Percentiles rank a stretch among this genome's conserved stretches.
Conservation (phyloP, 2,888 invertebrate species). For the Chrysolina oricalcia region DNA sequence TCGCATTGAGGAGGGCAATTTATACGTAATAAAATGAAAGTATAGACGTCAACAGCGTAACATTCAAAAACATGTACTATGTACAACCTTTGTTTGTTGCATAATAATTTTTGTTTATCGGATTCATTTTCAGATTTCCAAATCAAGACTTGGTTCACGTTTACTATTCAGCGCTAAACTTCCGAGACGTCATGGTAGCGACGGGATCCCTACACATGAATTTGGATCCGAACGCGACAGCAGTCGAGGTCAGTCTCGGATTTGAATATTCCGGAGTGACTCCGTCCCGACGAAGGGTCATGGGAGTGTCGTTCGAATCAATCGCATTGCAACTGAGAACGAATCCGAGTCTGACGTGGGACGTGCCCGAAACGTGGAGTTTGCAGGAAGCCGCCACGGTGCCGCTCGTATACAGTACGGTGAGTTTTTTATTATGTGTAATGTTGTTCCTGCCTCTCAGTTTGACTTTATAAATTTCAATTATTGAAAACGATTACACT, state of each 20-base stretch:
- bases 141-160: slow-evolving; percentile 10
- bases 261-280: slow-evolving; percentile 83
- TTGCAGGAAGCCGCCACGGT: slow-evolving; percentile 80
- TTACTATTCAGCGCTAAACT: slow-evolving; percentile 41
- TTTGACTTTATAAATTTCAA: no score
- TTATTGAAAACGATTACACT: no score
- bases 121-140: neutral
- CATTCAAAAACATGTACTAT: no score
- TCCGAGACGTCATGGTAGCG: slow-evolving; percentile 43
- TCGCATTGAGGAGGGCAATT: no score
- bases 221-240: neutral
- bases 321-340: slow-evolving; percentile 55
- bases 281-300: slow-evolving; percentile 67
- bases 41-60: no score
- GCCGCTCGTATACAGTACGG: slow-evolving; percentile 78
- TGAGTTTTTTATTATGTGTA: no score
- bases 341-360: slow-evolving; percentile 65
- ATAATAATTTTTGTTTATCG: no score
- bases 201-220: slow-evolving; percentile 8
- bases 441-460: no score
- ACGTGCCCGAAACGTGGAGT: slow-evolving; percentile 75
- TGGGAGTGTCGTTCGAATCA: slow-evolving; percentile 72
- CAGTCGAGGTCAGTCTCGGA: slow-evolving; percentile 71
- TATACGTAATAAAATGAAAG: no score
- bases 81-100: no score